phyloP scores from a whole-genome alignment of 1,140 invertebrate genomes.

The Mylabris phalerata region DNA sequence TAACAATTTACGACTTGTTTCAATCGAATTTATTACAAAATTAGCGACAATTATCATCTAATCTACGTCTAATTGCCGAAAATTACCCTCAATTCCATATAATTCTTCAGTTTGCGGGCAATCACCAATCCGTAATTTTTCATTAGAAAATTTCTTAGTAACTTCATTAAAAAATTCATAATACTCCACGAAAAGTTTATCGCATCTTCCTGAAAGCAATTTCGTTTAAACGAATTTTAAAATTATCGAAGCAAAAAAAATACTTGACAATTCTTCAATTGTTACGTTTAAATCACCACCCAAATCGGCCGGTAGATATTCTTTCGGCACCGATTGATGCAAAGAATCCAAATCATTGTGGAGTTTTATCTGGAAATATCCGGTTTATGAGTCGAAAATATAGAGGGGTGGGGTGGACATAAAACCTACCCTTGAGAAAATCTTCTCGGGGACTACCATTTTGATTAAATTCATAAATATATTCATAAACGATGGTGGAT shows the following conservation, averaged over 20 bases:
- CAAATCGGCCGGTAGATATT: constrained; percentile 72
- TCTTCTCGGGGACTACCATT: neutral
- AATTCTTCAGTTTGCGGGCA: neutral
- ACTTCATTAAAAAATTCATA: constrained; percentile 3
- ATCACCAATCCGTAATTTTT: constrained; percentile 1
- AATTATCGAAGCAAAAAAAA: too few species aligned
- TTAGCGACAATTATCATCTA: neutral
- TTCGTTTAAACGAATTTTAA: too few species aligned
- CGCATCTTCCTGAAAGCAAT: neutral
- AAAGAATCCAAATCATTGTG: constrained; percentile 66
- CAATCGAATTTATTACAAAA: too few species aligned
- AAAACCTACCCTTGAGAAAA: neutral
- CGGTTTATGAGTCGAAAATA: too few species aligned
- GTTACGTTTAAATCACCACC: constrained; percentile 47
- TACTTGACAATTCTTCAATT: too few species aligned
- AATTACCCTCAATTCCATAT: constrained; percentile 5
- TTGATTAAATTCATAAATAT: neutral
- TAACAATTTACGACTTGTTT: too few species aligned
- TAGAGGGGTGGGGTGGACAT: too few species aligned
- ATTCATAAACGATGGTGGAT: neutral
- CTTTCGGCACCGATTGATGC: constrained; percentile 67
- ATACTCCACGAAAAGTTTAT: constrained; percentile 5
- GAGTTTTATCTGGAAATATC: constrained; percentile 56
- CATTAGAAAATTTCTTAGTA: neutral
- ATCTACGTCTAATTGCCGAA: constrained; percentile 2